These are phyloP conservation scores for Notarius lentiginosus DNA, from an alignment of 2,113 vertebrate species.

Conservation along the genomic window DNA sequence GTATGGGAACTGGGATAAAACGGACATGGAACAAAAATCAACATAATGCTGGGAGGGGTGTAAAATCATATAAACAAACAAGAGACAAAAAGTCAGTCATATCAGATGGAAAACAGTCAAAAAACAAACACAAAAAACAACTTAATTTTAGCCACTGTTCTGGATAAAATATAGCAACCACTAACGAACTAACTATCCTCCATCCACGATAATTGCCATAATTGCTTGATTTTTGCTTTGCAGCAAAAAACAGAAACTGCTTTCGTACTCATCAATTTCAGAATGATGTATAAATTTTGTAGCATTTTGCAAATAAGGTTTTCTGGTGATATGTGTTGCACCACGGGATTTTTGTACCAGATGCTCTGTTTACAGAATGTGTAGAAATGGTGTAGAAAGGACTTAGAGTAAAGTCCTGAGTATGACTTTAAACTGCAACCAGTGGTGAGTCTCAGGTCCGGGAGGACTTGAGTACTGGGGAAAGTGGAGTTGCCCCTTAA, in stretches of 20 bases:
- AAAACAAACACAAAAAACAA: no score
- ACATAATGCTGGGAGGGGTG: constrained; percentile 80
- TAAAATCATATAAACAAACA: constrained; percentile 35
- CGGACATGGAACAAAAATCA: constrained; percentile 95
- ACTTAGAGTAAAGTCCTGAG: no score
- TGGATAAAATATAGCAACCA: not conserved
- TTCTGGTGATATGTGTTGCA: not conserved
- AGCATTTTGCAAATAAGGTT: not conserved
- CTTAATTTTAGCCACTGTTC: not conserved
- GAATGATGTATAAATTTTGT: not conserved
- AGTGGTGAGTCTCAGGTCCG: no score
- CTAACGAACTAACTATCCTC: not conserved
- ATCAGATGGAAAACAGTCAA: not conserved
- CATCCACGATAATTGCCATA: not conserved
- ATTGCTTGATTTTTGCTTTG: not conserved
- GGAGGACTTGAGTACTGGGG: no score
- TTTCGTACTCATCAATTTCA: not conserved
- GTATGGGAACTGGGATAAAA: constrained; percentile 94
- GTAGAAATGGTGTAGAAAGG: no score
- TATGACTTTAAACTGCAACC: no score
- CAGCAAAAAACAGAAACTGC: not conserved
- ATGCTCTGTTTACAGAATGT: no score
- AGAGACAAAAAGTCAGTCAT: constrained; percentile 46
- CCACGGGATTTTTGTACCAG: no score
- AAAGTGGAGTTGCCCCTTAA: no score